Conservation (phyloP, 1,140 invertebrate species). For the Condylostylus longicornis region DNA sequence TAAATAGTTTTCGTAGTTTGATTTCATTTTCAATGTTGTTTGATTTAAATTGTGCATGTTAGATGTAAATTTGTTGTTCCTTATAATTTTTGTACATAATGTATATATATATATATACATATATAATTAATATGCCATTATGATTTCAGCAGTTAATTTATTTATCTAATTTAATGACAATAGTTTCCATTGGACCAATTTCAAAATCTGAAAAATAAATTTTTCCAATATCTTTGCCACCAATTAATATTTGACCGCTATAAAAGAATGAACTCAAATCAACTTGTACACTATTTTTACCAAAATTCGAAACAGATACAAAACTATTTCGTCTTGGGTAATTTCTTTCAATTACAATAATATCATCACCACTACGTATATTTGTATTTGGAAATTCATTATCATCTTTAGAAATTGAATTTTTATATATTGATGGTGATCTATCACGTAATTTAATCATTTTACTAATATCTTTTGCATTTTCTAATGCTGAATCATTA, state of each 20-base stretch:
- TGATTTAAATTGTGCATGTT: no score
- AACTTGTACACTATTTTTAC: slow-evolving; percentile 37
- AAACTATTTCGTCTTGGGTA: slow-evolving; percentile 60
- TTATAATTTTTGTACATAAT: no score
- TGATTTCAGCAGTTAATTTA: slow-evolving; percentile 30
- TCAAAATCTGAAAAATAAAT: slow-evolving; percentile 50
- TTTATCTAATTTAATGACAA: slow-evolving; percentile 53
- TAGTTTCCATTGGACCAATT: slow-evolving; percentile 43
- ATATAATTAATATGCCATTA: no score
- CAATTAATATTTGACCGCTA: slow-evolving; percentile 53
- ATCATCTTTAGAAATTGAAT: slow-evolving; percentile 46
- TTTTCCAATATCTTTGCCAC: slow-evolving; percentile 35
- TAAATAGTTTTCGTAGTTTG: no score
- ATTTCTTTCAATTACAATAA: slow-evolving; percentile 56
- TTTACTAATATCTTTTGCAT: slow-evolving; percentile 35
- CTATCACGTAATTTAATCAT: slow-evolving; percentile 40
- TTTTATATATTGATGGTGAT: slow-evolving; percentile 54
- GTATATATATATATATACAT: no score
- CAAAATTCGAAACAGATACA: slow-evolving; percentile 55
- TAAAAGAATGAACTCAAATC: slow-evolving; percentile 61
- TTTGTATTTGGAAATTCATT: slow-evolving; percentile 44
- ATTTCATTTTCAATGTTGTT: no score
- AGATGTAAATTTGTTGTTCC: no score
- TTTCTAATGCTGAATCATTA: slow-evolving; percentile 33
- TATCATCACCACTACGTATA: slow-evolving; percentile 42